Conservation (phyloP, 2,888 invertebrate genomes). For the Synanthedon andrenaeformis region DNA sequence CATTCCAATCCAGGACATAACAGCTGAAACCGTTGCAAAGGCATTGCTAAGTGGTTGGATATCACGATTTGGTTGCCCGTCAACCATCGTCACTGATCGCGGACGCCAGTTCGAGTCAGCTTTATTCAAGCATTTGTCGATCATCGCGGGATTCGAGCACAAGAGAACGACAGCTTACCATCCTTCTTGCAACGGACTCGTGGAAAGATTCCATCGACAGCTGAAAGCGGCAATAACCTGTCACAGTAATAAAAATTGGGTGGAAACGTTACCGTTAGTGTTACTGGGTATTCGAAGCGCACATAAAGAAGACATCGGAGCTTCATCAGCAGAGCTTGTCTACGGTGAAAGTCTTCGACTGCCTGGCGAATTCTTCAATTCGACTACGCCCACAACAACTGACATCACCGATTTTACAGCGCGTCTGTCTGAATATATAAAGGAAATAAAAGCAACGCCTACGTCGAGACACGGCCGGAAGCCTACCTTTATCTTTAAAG, state of each 20-base stretch:
- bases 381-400: not conserved
- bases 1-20: slow-evolving; percentile 25
- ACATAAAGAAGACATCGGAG: slow-evolving; percentile 15
- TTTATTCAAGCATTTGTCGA: slow-evolving; percentile 9
- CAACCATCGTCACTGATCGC: slow-evolving; percentile 12
- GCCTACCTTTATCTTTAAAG: slow-evolving; percentile 15
- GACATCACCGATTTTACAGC: slow-evolving; percentile 8
- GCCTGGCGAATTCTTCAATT: slow-evolving; percentile 16
- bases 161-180: slow-evolving; percentile 14
- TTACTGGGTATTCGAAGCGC: slow-evolving; percentile 12
- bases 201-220: slow-evolving; percentile 26
- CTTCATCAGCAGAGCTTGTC: slow-evolving; percentile 16
- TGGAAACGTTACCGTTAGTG: slow-evolving; percentile 8
- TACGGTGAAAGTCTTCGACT: slow-evolving; percentile 17
- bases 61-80: slow-evolving; percentile 35
- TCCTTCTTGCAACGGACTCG: slow-evolving; percentile 13
- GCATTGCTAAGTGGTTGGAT: slow-evolving; percentile 35
- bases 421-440: slow-evolving; percentile 3
- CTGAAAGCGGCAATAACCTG: slow-evolving; percentile 30
- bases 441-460: slow-evolving; percentile 4
- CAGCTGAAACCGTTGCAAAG: slow-evolving; percentile 27
- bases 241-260: slow-evolving; percentile 10
- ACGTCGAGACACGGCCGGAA: slow-evolving; percentile 9
- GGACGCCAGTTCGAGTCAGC: slow-evolving; percentile 22
- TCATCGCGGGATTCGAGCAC: slow-evolving; percentile 9